Evolutionary conservation across 35 echinoderm and acorn worm species (phyloP).

Genomic region (Holothuria glaberrima): DNA sequence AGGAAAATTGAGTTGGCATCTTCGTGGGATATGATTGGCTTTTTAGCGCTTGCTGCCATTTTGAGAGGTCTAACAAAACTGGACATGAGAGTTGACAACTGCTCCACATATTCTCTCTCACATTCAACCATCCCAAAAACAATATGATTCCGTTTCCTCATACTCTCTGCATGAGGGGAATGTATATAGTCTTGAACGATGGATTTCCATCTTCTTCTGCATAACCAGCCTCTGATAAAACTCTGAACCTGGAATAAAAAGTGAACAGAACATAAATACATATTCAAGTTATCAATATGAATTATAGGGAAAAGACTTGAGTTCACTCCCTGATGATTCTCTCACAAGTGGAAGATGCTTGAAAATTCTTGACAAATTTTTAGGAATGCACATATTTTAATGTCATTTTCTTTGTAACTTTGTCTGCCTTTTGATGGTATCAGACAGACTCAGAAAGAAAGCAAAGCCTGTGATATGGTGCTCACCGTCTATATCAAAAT

Average conservation of each 20-base stretch:
- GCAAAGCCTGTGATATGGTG: too few relatives aligned
- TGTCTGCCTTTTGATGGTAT: too few relatives aligned
- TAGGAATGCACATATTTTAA: too few relatives aligned
- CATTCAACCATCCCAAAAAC: constrained; percentile 99
- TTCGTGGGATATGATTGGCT: constrained; percentile 94
- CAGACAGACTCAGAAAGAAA: too few relatives aligned
- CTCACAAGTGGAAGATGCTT: too few relatives aligned
- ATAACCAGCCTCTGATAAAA: constrained; percentile 96
- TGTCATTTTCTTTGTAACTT: too few relatives aligned
- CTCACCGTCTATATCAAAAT: too few relatives aligned
- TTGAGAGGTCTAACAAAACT: constrained; percentile 96
- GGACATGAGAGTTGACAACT: constrained; percentile 90
- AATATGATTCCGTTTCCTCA: constrained; percentile 96
- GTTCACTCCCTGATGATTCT: too few relatives aligned
- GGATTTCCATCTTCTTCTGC: constrained; percentile 90
- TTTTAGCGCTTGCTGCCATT: constrained; percentile 99
- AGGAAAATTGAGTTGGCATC: constrained; percentile 99
- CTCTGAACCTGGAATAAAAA: constrained; percentile 85
- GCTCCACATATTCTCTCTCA: constrained; percentile 97
- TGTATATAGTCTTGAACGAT: constrained; percentile 99
- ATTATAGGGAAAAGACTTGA: too few relatives aligned
- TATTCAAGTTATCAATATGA: too few relatives aligned
- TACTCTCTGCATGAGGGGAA: constrained; percentile 97
- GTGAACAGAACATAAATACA: background rate
- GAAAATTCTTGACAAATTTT: too few relatives aligned